These are phyloP conservation scores for Danio choprae DNA, from an alignment of 2,797 vertebrate species.

Conservation along the genomic window DNA sequence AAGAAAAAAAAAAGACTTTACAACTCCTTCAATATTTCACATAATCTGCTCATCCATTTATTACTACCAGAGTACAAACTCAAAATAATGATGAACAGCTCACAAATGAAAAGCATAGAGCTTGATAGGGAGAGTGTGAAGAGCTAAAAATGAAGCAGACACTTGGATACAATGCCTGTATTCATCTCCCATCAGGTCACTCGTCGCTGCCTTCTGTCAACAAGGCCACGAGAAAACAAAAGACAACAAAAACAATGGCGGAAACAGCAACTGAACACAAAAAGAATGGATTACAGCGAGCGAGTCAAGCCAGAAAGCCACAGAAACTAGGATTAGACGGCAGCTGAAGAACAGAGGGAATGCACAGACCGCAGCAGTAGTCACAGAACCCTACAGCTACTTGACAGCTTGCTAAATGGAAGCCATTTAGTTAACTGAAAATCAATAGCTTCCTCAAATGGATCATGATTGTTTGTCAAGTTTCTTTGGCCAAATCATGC, in stretches of 20 bases:
- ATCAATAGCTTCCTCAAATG: conserved; percentile 59
- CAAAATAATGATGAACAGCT: background rate
- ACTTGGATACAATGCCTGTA: conserved; percentile 12
- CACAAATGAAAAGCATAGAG: background rate
- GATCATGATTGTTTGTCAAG: conserved; percentile 60
- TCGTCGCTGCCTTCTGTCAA: conserved; percentile 16
- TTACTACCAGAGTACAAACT: background rate
- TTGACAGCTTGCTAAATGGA: conserved; percentile 59
- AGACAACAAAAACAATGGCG: conserved; percentile 18
- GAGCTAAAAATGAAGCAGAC: conserved; percentile 17
- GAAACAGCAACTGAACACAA: conserved; percentile 47
- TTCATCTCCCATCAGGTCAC: conserved; percentile 38
- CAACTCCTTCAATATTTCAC: background rate
- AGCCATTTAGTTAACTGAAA: conserved; percentile 63
- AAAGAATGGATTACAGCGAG: conserved; percentile 38
- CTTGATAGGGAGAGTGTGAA: background rate
- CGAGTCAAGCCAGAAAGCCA: conserved; percentile 43
- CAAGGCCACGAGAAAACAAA: conserved; percentile 15
- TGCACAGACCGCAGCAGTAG: conserved; percentile 41
- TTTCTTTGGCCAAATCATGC: conserved; percentile 54
- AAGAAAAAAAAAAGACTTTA: too few species aligned
- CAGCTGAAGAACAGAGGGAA: conserved; percentile 33
- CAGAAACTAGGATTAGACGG: conserved; percentile 45
- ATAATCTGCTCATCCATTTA: background rate
- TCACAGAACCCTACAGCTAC: conserved; percentile 38